These are phyloP conservation scores for Kryptopterus vitreolus DNA, from an alignment of 2,797 vertebrate genomes.

Conservation along the genomic window DNA sequence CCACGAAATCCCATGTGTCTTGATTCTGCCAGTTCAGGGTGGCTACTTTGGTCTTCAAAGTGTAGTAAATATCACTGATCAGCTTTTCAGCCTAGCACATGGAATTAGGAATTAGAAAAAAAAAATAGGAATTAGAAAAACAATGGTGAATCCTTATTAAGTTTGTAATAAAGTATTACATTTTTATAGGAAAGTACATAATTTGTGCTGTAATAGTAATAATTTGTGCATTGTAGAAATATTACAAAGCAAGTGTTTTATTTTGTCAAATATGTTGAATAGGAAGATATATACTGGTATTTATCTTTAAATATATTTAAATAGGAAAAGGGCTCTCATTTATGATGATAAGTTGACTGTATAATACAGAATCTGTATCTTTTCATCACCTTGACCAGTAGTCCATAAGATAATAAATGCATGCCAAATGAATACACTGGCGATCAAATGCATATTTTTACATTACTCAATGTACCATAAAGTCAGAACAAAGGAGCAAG, in stretches of 20 bases:
- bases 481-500: too few species aligned
- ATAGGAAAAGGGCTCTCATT: background rate
- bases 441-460: background rate
- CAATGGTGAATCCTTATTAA: background rate
- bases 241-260: background rate
- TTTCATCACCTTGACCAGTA: background rate
- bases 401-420: background rate
- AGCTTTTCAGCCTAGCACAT: slow-evolving; percentile 68
- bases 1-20: slow-evolving; percentile 53
- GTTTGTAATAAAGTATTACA: background rate
- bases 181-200: background rate
- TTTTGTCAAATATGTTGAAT: background rate
- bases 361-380: background rate
- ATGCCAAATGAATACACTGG: background rate
- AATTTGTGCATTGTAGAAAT: background rate
- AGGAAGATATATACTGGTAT: background rate
- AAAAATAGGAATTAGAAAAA: background rate
- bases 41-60: slow-evolving; percentile 67
- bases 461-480: too few species aligned
- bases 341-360: background rate
- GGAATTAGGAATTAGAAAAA: background rate
- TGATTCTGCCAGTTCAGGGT: slow-evolving; percentile 65
- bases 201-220: background rate
- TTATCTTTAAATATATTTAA: background rate
- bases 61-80: slow-evolving; percentile 65